phyloP scores from a whole-genome alignment of 2,888 invertebrate genomes.

The Dorcus parallelipipedus region DNA sequence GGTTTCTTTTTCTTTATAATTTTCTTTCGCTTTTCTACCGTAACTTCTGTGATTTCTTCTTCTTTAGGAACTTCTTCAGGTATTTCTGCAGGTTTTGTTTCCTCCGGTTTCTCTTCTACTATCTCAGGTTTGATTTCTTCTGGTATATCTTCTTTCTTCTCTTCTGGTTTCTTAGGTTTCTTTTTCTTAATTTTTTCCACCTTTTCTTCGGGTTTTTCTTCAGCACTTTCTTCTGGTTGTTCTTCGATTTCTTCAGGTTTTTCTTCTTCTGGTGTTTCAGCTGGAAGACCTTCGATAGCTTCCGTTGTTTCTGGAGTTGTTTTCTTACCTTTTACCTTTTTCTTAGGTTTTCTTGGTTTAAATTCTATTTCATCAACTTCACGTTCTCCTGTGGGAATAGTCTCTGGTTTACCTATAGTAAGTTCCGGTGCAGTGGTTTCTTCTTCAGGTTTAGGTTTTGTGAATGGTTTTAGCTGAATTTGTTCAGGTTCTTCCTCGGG shows the following conservation, averaged over 20 bases:
- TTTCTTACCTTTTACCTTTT: conserved; percentile 25
- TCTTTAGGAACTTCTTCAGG: conserved; percentile 13
- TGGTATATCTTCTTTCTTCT: conserved; percentile 18
- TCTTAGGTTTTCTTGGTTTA: conserved; percentile 42
- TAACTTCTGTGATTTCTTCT: conserved; percentile 25
- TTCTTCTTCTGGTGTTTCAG: conserved; percentile 38
- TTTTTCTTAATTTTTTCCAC: conserved; percentile 1
- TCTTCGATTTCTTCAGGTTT: conserved; percentile 27
- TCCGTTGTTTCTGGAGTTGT: conserved; percentile 34
- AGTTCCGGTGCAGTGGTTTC: conserved; percentile 19
- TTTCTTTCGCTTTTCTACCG: conserved; percentile 20
- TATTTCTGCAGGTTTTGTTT: conserved; percentile 18
- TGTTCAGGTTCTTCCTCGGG: conserved; percentile 42
- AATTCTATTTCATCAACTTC: conserved; percentile 12
- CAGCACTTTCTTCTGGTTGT: conserved; percentile 18
- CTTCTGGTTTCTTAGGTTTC: conserved; percentile 24
- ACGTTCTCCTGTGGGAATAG: conserved; percentile 14
- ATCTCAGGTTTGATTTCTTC: conserved; percentile 13
- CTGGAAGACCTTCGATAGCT: conserved; percentile 24
- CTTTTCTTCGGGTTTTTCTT: conserved; percentile 6
- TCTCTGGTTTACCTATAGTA: conserved; percentile 20
- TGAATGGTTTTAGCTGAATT: conserved; percentile 43
- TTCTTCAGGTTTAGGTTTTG: conserved; percentile 26
- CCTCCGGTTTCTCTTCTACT: conserved; percentile 26
- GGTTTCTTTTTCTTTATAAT: conserved; percentile 5